phyloP scores from a whole-genome alignment of 2,797 vertebrate species.

The Vultur gryphus region DNA sequence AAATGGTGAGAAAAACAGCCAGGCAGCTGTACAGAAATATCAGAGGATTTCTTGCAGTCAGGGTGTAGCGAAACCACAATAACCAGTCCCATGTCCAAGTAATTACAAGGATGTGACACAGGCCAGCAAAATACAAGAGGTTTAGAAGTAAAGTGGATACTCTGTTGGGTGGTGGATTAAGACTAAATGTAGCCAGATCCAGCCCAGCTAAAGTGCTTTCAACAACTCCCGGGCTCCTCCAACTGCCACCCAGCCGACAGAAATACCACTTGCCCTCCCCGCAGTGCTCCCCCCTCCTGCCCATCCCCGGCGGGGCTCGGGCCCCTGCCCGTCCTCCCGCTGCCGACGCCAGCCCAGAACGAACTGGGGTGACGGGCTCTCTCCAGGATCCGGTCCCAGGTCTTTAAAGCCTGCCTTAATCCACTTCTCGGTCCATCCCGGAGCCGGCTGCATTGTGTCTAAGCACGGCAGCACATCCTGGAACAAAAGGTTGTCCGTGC shows the following conservation, averaged over 20 bases:
- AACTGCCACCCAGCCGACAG: fast-evolving
- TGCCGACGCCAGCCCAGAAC: fast-evolving
- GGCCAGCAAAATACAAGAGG: neutral
- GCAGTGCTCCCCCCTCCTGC: neutral
- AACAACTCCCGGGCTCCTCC: neutral
- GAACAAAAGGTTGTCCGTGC: fast-evolving
- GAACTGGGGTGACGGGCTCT: neutral
- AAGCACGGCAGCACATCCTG: fast-evolving
- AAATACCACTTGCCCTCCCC: neutral
- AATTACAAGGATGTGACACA: neutral
- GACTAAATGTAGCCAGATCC: neutral
- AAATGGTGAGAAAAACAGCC: neutral
- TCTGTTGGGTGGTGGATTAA: neutral
- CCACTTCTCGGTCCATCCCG: fast-evolving
- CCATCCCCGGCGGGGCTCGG: fast-evolving
- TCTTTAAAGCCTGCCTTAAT: neutral
- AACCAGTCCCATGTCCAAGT: neutral
- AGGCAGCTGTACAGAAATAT: neutral
- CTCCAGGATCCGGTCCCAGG: neutral
- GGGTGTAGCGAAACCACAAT: neutral
- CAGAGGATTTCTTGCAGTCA: neutral
- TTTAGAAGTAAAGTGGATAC: neutral
- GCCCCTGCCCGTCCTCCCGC: neutral
- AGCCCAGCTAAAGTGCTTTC: neutral
- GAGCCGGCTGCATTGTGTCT: fast-evolving